Conservation (phyloP, 35 echinoderm and acorn worm species). For the Acanthaster planci region DNA sequence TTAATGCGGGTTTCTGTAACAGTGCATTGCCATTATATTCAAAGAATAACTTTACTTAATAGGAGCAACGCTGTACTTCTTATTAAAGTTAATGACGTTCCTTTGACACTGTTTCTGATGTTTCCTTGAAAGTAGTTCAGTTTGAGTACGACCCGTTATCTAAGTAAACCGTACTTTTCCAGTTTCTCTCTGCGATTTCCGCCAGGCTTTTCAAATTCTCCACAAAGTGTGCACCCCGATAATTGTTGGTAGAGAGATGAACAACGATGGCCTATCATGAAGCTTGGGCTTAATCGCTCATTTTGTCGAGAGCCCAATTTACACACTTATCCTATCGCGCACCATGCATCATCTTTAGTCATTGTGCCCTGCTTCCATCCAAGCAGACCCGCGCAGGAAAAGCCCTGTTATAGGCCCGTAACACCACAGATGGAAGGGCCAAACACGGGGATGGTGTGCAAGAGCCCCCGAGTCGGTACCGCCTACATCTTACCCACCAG, state of each 20-base stretch:
- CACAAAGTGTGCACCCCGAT: neutral
- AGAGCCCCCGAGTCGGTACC: neutral
- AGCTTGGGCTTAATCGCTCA: neutral
- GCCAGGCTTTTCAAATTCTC: neutral
- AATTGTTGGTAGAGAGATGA: neutral
- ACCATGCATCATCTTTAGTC: neutral
- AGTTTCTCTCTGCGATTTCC: neutral
- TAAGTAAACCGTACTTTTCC: neutral
- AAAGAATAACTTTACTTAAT: no score
- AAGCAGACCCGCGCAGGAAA: neutral
- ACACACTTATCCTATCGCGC: constrained; percentile 4
- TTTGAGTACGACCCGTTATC: no score
- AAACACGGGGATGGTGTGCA: neutral
- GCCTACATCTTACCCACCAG: neutral
- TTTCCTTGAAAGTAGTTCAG: no score
- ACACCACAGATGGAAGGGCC: neutral
- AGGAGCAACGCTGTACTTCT: no score
- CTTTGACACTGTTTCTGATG: no score
- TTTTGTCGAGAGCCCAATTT: constrained; percentile 25
- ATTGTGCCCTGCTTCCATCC: neutral
- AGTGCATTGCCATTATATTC: no score
- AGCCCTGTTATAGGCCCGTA: neutral
- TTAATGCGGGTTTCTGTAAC: no score
- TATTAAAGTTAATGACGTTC: no score
- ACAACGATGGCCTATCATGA: neutral